Evolutionary conservation across 2,888 invertebrate species (phyloP), one percentile per base, ranked within the genome.

Genomic region (Apodemia hepburni): DNA sequence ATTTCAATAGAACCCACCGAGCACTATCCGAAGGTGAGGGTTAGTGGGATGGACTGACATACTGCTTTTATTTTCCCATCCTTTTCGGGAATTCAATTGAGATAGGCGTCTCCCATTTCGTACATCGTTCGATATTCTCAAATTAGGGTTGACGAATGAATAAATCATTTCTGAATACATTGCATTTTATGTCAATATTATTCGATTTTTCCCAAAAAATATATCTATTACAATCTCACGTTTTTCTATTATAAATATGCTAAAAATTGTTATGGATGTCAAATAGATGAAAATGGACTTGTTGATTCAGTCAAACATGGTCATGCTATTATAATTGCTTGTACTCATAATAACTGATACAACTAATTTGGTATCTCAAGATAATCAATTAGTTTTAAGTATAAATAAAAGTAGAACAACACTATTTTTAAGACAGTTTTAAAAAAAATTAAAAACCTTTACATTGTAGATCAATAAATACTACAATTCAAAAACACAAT

Each of bases 11-110:
- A 78, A 73, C 75, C 72, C 59, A 78, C 54, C 54, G 71, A 74
- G 78, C 75, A 82, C 84, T 83, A 86, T 84, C 83, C 76, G 79
- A 78, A 78, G 78, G 82, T 77, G 77, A 79, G 79, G 62, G 79
- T 75, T 75, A 73, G 74, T 70, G 71, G 72, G 75, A 69, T 75
- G 60, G 60, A 35, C 42, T 45, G 62, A 35, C 79, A 65, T 70
- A 70, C 69, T 77, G 77, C 78, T 84, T 88, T 85, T 85, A 81
- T 85, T 87, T 84, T 81, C 80, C 79, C 76, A 82, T 79, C 82
- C 84, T 89, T 90, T 91, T 89, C 81, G 89, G 87, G 77, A 83
- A 87, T 91, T 91, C 87, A 87, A 90, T 91, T 83, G 85, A 86
- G 79, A 84, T 82, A 85, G 88, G 87, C 87, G 87, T 87, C 83